phyloP scores from a whole-genome alignment of 2,797 vertebrate genomes.

The Hypotaenidia philippensis region DNA sequence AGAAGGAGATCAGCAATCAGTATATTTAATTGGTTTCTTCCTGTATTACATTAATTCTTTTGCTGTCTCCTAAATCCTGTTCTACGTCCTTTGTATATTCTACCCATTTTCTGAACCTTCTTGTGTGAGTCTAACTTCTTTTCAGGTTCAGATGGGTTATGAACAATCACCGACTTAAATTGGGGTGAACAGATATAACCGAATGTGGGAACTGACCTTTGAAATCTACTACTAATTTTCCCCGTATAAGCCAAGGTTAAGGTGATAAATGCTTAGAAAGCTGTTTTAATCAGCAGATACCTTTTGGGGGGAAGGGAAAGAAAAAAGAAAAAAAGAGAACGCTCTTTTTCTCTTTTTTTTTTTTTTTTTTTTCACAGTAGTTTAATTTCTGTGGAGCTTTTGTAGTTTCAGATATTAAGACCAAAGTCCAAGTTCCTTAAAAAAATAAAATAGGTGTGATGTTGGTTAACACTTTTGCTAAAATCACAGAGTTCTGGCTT shows the following conservation, averaged over 20 bases:
- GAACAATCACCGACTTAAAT: background rate
- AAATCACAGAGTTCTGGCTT: background rate
- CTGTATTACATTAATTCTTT: background rate
- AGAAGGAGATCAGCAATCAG: background rate
- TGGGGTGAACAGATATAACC: background rate
- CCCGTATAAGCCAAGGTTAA: background rate
- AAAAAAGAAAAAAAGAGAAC: background rate
- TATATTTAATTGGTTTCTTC: background rate
- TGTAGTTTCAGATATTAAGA: background rate
- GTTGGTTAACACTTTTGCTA: background rate
- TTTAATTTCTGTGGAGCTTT: background rate
- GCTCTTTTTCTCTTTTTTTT: background rate
- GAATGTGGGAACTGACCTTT: background rate
- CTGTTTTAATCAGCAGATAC: background rate
- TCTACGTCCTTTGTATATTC: background rate
- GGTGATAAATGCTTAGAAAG: background rate
- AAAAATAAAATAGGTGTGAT: background rate
- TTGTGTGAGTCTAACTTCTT: background rate
- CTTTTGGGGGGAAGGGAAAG: fast-evolving
- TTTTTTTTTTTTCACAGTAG: background rate
- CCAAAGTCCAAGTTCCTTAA: background rate
- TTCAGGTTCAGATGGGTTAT: background rate
- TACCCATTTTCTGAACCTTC: background rate
- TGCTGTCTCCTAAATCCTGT: background rate
- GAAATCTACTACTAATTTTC: background rate